phyloP scores from a whole-genome alignment of 2,113 vertebrate species.

The Embiotoca jacksoni region DNA sequence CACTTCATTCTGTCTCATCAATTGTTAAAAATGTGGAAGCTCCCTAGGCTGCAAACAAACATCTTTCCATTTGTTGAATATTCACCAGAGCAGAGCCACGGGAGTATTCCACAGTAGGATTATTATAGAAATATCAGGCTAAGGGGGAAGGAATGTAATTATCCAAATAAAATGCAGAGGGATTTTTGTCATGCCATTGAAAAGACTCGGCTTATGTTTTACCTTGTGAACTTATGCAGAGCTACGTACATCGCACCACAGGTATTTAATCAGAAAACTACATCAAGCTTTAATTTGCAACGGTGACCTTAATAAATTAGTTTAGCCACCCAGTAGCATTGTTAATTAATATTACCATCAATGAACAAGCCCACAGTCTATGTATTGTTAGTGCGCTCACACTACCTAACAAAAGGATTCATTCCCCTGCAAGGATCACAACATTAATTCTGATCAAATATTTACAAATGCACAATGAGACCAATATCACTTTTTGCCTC shows the following conservation, averaged over 20 bases:
- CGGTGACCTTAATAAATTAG: slow-evolving; percentile 2
- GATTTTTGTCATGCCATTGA: neutral
- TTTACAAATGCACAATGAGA: neutral
- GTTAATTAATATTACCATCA: neutral
- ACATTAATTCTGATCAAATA: neutral
- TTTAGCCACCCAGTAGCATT: neutral
- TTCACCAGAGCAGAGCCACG: too few relatives aligned
- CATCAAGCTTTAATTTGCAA: neutral
- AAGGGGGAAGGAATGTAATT: neutral
- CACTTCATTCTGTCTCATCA: neutral
- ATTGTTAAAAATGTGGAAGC: neutral
- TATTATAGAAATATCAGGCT: neutral
- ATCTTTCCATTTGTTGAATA: neutral
- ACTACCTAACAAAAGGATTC: neutral
- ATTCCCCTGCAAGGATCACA: neutral
- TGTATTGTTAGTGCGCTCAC: slow-evolving; percentile 8
- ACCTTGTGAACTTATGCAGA: neutral
- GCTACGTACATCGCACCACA: neutral
- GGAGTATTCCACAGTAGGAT: too few relatives aligned
- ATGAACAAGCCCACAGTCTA: neutral
- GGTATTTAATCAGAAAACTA: neutral
- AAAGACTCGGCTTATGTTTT: neutral
- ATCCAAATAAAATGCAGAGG: slow-evolving; percentile 11
- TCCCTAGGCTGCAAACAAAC: neutral
- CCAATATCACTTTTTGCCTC: neutral